Percentiles rank a stretch among this genome's conserved stretches.
These are phyloP conservation scores for Peromyscus aztecus DNA, from an alignment of 2,797 vertebrate species.

Conservation along the genomic window DNA sequence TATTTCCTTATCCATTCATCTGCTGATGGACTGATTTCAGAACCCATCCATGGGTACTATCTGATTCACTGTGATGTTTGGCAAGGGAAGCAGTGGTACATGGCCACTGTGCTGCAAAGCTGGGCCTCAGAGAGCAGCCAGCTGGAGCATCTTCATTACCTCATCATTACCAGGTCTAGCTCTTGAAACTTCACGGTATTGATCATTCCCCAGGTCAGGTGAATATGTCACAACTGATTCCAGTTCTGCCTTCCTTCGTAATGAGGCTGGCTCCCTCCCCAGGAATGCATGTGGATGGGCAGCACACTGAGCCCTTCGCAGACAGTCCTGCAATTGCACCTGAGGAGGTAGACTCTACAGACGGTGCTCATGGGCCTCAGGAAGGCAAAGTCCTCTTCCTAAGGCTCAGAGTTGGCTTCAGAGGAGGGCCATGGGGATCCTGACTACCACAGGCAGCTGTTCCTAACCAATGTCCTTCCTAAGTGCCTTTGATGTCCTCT, in stretches of 20 bases:
- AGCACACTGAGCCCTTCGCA: background rate
- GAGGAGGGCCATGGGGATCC: background rate
- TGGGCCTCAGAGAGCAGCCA: background rate
- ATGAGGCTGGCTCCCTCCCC: background rate
- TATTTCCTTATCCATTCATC: background rate
- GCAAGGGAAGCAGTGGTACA: background rate
- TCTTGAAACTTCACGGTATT: background rate
- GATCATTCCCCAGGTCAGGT: background rate
- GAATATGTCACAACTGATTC: background rate
- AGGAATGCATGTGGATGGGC: background rate
- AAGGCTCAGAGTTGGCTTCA: background rate
- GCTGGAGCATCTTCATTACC: background rate
- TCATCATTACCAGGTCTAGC: background rate
- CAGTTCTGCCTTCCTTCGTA: background rate
- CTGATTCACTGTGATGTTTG: background rate
- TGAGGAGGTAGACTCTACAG: background rate
- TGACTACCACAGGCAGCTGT: background rate
- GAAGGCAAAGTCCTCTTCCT: background rate
- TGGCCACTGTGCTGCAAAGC: too few relatives aligned
- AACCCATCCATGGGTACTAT: background rate
- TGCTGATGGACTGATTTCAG: background rate
- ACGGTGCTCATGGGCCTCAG: background rate
- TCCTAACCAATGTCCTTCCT: background rate
- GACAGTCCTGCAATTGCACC: background rate
- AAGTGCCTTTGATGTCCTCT: background rate